Evolutionary conservation across 2,113 vertebrate genomes (phyloP).

Genomic region (Ploceus nigricollis): DNA sequence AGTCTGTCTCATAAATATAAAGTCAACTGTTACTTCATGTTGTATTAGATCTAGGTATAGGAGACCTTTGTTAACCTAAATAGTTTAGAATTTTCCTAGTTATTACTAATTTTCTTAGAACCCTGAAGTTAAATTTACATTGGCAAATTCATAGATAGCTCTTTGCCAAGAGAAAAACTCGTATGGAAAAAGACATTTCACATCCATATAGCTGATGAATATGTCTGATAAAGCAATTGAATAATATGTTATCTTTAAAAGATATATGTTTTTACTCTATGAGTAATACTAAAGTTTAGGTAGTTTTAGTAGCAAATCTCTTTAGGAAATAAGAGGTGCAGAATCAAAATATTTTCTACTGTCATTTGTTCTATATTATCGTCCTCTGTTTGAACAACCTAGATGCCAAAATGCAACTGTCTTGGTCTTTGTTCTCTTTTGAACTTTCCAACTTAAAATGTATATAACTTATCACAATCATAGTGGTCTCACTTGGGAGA

Average conservation of each 20-base stretch:
- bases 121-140: slow-evolving; percentile 34
- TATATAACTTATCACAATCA: background rate
- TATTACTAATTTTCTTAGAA: slow-evolving; percentile 47
- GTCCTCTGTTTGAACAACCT: background rate
- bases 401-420: background rate
- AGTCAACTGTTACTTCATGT: slow-evolving; percentile 29
- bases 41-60: slow-evolving; percentile 24
- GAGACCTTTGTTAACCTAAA: slow-evolving; percentile 53
- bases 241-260: background rate
- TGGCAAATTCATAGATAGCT: slow-evolving; percentile 28
- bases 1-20: slow-evolving; percentile 44
- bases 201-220: background rate
- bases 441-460: background rate
- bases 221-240: slow-evolving; percentile 17
- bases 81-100: slow-evolving; percentile 15
- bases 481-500: background rate
- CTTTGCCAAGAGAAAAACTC: slow-evolving; percentile 43
- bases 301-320: background rate
- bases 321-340: background rate
- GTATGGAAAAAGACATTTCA: background rate
- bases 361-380: background rate
- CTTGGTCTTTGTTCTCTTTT: background rate
- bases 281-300: background rate
- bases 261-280: background rate
- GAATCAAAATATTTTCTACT: background rate